Evolutionary conservation across 2,888 invertebrate species (phyloP), one percentile per base, ranked within the genome.

Genomic region (Pristionchus exspectatus): DNA sequence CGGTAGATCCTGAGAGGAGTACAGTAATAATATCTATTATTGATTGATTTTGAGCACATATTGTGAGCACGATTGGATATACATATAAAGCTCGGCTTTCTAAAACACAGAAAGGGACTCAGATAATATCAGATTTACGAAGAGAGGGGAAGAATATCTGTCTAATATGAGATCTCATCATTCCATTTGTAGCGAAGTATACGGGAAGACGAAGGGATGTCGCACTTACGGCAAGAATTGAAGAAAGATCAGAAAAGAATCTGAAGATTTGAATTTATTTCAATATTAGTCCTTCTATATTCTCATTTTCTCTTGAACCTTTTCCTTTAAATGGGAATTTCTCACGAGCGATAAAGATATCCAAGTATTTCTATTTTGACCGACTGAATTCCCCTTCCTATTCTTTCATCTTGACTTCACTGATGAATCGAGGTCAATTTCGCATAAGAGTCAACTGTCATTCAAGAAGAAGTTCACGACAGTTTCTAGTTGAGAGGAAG

Each of bases 211-310:
- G 91, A 77, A 92, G 90, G 14, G 93, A 91, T 1, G 93, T 93
- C 18, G 92, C 92, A 56, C 91, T 91, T n/a, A 92, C 92, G 16
- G 93, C 92, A 50, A 92, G 90, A 9, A 93, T 90, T 0, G 93
- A 93, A 12, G 93, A 93, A 59, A 93, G 87, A 86, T 93, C 93
- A 30, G 93, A 90, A 81, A 93, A 87, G 86, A 92, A 92, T 90
- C 93, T 93, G 90, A 59, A 91, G 84, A 14, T 27, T n/a, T 27
- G 9, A 83, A 27, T 4, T 27, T 69, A n/a, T 50, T 30, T 38
- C 12, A 24, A 18, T n/a, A 24, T 69, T 24, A 27, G n/a, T n/a
- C 18, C n/a, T 69, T n/a, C 27, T n/a, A 27, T 69, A 7, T 27
- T 69, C 12, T 24, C 27, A 69, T 27, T 69, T n/a, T n/a, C 27